These are phyloP conservation scores for Enteromius thamalakanensis DNA, from an alignment of 2,797 vertebrate genomes.

Conservation along the genomic window DNA sequence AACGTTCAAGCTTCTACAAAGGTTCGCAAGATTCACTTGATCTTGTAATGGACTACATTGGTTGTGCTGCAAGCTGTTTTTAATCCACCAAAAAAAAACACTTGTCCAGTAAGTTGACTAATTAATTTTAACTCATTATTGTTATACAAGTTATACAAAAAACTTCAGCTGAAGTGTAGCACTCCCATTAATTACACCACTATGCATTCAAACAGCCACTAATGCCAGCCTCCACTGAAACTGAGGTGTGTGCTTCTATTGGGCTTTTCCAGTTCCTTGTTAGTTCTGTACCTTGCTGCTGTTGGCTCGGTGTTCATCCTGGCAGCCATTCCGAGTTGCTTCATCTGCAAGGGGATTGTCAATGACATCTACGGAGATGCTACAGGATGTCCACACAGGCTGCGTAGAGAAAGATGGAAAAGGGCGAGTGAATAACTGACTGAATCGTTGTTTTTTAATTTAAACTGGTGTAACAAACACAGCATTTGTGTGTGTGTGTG, in stretches of 20 bases:
- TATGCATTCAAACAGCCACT: background rate
- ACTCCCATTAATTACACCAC: background rate
- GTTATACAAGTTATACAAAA: background rate
- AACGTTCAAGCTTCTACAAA: background rate
- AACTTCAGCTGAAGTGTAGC: background rate
- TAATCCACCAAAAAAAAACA: background rate
- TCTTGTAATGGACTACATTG: background rate
- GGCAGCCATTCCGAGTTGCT: slow-evolving; percentile 81
- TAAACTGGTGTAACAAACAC: background rate
- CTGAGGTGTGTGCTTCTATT: background rate
- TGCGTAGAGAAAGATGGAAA: slow-evolving; percentile 58
- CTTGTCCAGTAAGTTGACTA: background rate
- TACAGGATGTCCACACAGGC: slow-evolving; percentile 81
- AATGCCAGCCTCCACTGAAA: background rate
- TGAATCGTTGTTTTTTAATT: background rate
- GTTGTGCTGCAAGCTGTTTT: background rate
- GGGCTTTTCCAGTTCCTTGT: background rate
- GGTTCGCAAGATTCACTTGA: no score
- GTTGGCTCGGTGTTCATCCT: slow-evolving; percentile 81
- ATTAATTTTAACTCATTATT: background rate
- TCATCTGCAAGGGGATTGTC: slow-evolving; percentile 79
- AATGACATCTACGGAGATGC: slow-evolving; percentile 72
- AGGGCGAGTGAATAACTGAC: background rate
- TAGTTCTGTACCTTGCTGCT: slow-evolving; percentile 79
- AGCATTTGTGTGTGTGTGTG: background rate